Evolutionary conservation across 2,888 invertebrate species (phyloP).

Genomic region (Sericinus montela): DNA sequence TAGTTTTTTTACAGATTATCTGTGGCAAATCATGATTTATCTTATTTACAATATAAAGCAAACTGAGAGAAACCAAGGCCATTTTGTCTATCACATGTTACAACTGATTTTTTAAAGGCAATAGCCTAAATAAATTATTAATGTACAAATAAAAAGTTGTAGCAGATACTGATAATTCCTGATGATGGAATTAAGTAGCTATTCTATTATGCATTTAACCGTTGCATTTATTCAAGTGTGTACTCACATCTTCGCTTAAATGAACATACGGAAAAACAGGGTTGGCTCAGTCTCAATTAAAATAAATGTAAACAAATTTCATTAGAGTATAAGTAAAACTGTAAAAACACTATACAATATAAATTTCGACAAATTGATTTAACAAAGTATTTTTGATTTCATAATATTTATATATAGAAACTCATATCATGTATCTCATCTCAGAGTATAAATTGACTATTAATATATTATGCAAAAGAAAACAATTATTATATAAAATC

Average conservation of each 20-base stretch:
- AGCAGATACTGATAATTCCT: slow-evolving; percentile 55
- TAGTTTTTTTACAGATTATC: slow-evolving; percentile 54
- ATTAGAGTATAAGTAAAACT: background rate
- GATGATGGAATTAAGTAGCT: slow-evolving; percentile 55
- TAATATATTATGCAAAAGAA: too few relatives aligned
- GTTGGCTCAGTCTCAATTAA: background rate
- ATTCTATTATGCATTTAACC: slow-evolving; percentile 62
- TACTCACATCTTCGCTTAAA: slow-evolving; percentile 67
- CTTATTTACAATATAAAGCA: slow-evolving; percentile 71
- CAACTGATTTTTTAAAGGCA: slow-evolving; percentile 65
- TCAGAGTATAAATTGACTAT: too few relatives aligned
- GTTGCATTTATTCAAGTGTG: slow-evolving; percentile 66
- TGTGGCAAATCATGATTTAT: slow-evolving; percentile 54
- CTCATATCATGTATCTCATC: too few relatives aligned
- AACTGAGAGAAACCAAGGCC: slow-evolving; percentile 58
- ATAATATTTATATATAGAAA: too few relatives aligned
- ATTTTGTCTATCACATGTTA: slow-evolving; percentile 69
- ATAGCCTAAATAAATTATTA: slow-evolving; percentile 65
- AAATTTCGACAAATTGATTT: background rate
- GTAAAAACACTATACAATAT: background rate
- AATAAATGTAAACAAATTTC: background rate
- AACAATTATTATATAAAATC: too few relatives aligned
- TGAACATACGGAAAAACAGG: slow-evolving; percentile 54
- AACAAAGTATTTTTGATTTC: background rate
- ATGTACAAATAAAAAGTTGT: slow-evolving; percentile 45